Conservation (phyloP, 2,888 invertebrate genomes). For the Alcis repandata region DNA sequence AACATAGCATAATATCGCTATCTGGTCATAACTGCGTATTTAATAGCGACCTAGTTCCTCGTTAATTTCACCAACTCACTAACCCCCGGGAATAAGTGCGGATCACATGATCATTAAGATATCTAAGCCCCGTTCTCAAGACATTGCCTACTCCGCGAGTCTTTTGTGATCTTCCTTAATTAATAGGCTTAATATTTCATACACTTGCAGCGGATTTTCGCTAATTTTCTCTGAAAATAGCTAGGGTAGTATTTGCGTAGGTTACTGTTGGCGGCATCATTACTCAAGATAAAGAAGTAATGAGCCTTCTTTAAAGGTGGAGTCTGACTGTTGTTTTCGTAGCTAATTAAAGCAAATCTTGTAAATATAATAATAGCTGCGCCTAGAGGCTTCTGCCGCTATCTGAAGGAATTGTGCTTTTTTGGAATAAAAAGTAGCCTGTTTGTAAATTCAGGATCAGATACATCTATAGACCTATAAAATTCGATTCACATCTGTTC, state of each 20-base stretch:
- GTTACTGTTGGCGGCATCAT: constrained; percentile 63
- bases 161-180: constrained; percentile 43
- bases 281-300: constrained; percentile 67
- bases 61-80: constrained; percentile 31
- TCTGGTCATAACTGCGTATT: constrained; percentile 10
- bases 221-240: constrained; percentile 64
- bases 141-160: constrained; percentile 35
- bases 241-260: constrained; percentile 48
- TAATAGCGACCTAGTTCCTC: constrained; percentile 12
- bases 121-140: constrained; percentile 36
- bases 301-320: constrained; percentile 27
- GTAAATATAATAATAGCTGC: too few relatives aligned
- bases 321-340: background rate
- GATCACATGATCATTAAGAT: constrained; percentile 40
- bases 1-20: background rate
- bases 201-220: constrained; percentile 62
- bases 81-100: constrained; percentile 37
- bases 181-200: constrained; percentile 47
- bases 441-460: too few relatives aligned
- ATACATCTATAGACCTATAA: too few relatives aligned
- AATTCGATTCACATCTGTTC: too few relatives aligned
- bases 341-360: too few relatives aligned
- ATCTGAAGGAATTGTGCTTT: too few relatives aligned
- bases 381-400: too few relatives aligned
- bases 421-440: too few relatives aligned